Base-by-base conservation (phyloP, 2,888 invertebrate species). In the Spisula solida region DNA sequence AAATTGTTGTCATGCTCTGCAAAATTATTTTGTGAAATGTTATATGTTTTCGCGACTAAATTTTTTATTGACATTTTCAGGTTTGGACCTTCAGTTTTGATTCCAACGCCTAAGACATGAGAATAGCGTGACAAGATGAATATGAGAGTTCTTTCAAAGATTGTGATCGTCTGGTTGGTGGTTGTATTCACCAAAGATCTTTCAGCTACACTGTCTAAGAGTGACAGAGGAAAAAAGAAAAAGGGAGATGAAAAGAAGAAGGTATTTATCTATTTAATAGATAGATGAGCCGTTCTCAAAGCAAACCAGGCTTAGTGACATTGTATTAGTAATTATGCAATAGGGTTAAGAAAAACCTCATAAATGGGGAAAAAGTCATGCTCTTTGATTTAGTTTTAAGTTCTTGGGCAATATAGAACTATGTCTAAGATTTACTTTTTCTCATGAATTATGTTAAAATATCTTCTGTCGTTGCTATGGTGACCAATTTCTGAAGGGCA, bases 201-300 rank as follows among this genome's bases (percentile, higher is more conserved):
- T 20, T 83, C 83, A 20, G 85, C 86, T 20, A 95, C 95, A 8
- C 87, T 95, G 20, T 95, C 95, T 0, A 94, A 95, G 85, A 94
- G 94, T 93, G 94, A 95, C 83, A 93, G 94, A 91, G 92, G 93
- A 70, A 94, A 94, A 84, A 95, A 94, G 88, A 92, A 91, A 70
- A 91, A 93, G 82, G 93, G 88, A 55, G 88, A 93, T 83, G 92
- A 93, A 51, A 84, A 85, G 48, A 60, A 60, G 78, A 34, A 16
- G 51, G 51, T 16, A 16, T 14, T 8, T 47, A 47, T 5, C 5
- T 47, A 47, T 5, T 47, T 47, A 12, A 12, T 47, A 47, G 47
- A 47, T 12, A 47, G 47, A 12, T 47, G 6, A 8, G 12, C 6
- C 6, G 6, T n/a, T n/a, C n/a, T n/a, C n/a, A n/a, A n/a, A n/a